Conservation (phyloP, 2,888 invertebrate species). For the Cryptosula pallasiana region DNA sequence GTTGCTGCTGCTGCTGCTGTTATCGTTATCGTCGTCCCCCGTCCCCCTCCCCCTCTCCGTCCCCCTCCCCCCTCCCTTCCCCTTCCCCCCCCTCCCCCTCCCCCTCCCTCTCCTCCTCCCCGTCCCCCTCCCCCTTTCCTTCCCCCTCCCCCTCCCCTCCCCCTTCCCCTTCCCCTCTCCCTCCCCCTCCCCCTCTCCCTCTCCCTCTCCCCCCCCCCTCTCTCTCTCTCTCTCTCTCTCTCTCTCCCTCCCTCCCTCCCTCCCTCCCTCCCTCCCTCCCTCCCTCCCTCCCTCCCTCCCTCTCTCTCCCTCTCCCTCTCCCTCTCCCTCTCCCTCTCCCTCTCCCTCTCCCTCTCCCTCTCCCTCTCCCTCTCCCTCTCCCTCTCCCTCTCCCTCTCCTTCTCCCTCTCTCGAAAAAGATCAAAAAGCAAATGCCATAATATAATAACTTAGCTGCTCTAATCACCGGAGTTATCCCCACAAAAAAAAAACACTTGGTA, state of each 20-base stretch:
- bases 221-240: neutral
- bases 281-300: neutral
- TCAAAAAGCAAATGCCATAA: too few relatives aligned
- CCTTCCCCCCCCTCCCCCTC: conserved; percentile 13
- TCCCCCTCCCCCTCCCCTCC: neutral
- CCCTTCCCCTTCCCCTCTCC: neutral
- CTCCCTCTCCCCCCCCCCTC: conserved; percentile 7
- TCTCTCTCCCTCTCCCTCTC: neutral
- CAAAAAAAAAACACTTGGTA: too few relatives aligned
- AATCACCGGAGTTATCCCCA: too few relatives aligned
- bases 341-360: neutral
- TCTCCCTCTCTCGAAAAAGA: neutral
- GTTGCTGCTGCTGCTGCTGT: too few relatives aligned
- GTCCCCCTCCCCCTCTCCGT: neutral
- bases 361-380: neutral
- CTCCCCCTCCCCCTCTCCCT: neutral
- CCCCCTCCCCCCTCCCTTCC: conserved; percentile 11
- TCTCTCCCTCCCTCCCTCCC: conserved; percentile 13
- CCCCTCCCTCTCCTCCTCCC: neutral
- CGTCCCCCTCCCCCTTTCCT: conserved; percentile 6
- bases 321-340: neutral
- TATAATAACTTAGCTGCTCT: too few relatives aligned
- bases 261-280: neutral
- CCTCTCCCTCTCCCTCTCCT: conserved; percentile 1
- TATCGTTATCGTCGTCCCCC: too few relatives aligned